Conservation (phyloP, 2,888 invertebrate genomes). For the Caenorhabditis virilis region DNA sequence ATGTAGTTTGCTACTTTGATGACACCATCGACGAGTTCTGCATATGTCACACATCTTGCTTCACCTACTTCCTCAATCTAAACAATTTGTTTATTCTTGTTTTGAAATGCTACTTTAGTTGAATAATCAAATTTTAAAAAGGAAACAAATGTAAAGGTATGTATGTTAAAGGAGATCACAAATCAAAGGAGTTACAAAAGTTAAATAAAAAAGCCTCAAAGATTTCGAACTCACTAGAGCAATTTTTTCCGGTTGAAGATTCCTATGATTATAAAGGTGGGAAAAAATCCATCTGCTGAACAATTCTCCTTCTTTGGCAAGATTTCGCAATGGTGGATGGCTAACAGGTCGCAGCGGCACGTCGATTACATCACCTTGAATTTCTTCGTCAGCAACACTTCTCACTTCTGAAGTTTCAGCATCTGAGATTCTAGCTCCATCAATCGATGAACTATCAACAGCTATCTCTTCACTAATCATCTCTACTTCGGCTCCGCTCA, state of each 20-base stretch:
- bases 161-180: neutral
- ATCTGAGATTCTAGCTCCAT: neutral
- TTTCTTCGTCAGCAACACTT: neutral
- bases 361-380: neutral
- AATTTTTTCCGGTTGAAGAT: slow-evolving; percentile 20
- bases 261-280: slow-evolving; percentile 19
- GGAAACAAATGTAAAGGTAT: neutral
- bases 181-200: neutral
- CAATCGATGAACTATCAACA: neutral
- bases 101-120: no score
- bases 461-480: neutral
- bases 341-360: neutral
- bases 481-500: neutral
- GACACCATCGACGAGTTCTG: slow-evolving; percentile 31
- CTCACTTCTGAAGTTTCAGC: neutral
- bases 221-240: slow-evolving; percentile 24
- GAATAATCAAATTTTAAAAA: neutral
- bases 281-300: slow-evolving; percentile 31
- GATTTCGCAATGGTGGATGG: slow-evolving; percentile 4
- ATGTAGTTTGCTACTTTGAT: slow-evolving; percentile 38
- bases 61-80: slow-evolving; percentile 46
- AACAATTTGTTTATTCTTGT: no score
- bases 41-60: slow-evolving; percentile 38
- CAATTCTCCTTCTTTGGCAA: slow-evolving; percentile 3
- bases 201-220: neutral